phyloP scores from a whole-genome alignment of 2,797 vertebrate species.

The Sphenopsis melanotis region DNA sequence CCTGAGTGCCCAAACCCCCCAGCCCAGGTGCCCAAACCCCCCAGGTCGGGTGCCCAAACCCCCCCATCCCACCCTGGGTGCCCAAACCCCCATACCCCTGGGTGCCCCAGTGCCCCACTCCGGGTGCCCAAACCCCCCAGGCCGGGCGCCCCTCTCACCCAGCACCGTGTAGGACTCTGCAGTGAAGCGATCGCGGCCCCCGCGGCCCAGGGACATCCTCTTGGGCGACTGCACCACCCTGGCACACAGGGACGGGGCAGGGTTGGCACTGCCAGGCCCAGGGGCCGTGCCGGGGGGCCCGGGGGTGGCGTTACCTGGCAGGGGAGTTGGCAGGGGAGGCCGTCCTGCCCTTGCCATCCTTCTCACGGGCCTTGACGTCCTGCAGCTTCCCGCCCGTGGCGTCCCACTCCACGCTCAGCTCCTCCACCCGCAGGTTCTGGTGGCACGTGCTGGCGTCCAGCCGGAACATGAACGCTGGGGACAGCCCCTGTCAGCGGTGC shows the following conservation, averaged over 20 bases:
- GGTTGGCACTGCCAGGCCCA: accelerated
- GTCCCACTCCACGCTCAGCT: slow-evolving; percentile 93
- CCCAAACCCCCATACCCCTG: no score
- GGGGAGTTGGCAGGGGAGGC: slow-evolving; percentile 92
- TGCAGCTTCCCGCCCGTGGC: slow-evolving; percentile 91
- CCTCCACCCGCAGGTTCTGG: slow-evolving; percentile 94
- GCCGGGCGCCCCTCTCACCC: slow-evolving; percentile 73
- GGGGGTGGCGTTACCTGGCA: slow-evolving; percentile 77
- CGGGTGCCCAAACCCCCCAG: no score
- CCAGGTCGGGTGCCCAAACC: no score
- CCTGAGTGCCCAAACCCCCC: no score
- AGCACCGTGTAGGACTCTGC: slow-evolving; percentile 95
- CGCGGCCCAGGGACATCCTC: slow-evolving; percentile 82
- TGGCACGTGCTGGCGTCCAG: slow-evolving; percentile 87
- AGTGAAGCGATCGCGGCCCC: slow-evolving; percentile 89
- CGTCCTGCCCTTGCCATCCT: slow-evolving; percentile 87
- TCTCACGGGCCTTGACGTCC: slow-evolving; percentile 85
- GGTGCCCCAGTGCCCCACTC: no score
- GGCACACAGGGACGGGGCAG: background rate
- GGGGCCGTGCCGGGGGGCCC: accelerated
- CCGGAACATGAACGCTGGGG: slow-evolving; percentile 88
- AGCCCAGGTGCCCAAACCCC: no score
- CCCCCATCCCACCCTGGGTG: no score
- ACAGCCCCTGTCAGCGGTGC: background rate
- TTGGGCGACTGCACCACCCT: slow-evolving; percentile 91